These are phyloP conservation scores for Pinctada fucata DNA, from an alignment of 2,888 invertebrate genomes.

Conservation along the genomic window DNA sequence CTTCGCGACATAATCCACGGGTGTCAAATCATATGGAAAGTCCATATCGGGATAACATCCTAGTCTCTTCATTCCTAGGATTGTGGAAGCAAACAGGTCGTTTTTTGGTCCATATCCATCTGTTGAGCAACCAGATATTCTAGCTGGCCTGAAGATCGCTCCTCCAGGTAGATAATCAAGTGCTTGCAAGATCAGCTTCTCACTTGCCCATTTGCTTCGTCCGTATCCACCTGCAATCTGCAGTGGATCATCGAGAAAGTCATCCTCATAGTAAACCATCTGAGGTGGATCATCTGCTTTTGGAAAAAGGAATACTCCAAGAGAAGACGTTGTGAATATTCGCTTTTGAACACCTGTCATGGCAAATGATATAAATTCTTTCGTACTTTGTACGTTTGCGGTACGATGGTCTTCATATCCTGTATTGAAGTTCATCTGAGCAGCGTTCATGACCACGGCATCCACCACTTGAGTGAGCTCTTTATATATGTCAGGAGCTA, in stretches of 20 bases:
- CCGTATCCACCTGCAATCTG: conserved; percentile 58
- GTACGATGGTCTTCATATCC: conserved; percentile 56
- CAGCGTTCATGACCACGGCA: conserved; percentile 61
- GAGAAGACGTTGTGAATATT: conserved; percentile 58
- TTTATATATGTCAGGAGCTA: conserved; percentile 56
- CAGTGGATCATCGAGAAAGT: conserved; percentile 54
- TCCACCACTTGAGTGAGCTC: conserved; percentile 53
- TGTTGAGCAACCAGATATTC: conserved; percentile 53
- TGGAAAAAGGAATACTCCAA: conserved; percentile 62
- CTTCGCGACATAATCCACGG: conserved; percentile 59
- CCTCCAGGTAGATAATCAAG: conserved; percentile 58
- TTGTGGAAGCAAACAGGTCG: conserved; percentile 55
- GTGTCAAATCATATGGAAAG: conserved; percentile 63
- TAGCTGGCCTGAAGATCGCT: conserved; percentile 61
- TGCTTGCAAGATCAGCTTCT: conserved; percentile 57
- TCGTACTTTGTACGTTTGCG: conserved; percentile 57
- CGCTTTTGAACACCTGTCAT: conserved; percentile 57
- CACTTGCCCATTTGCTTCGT: conserved; percentile 65
- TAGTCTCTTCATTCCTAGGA: conserved; percentile 55
- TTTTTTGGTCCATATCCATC: conserved; percentile 57
- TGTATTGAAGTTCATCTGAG: conserved; percentile 62
- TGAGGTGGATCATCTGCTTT: conserved; percentile 19
- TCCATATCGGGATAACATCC: conserved; percentile 58
- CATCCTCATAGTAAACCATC: conserved; percentile 47
- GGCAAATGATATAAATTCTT: conserved; percentile 59